Percentiles rank a stretch among this genome's conserved stretches.
Evolutionary conservation across 1,140 invertebrate species (phyloP).

Genomic region (Scaptomyza pallida): DNA sequence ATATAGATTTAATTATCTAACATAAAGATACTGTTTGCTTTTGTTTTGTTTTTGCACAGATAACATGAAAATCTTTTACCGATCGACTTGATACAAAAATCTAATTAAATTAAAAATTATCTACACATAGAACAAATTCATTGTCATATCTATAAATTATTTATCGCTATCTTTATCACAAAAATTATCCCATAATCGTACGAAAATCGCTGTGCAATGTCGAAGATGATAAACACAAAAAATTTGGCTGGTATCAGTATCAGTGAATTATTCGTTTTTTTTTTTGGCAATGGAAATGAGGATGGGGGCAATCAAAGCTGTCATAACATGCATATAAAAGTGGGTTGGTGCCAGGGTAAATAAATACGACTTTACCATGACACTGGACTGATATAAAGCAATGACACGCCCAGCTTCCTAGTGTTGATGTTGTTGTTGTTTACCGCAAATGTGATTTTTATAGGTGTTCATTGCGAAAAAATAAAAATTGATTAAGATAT

Average conservation of each 20-base stretch:
- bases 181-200: slow-evolving; percentile 25
- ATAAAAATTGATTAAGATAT: slow-evolving; percentile 63
- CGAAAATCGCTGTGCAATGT: slow-evolving; percentile 2
- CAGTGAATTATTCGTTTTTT: not conserved
- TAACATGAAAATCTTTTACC: slow-evolving; percentile 22
- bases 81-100: slow-evolving; percentile 16
- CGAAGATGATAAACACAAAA: slow-evolving; percentile 34
- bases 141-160: slow-evolving; percentile 7
- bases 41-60: slow-evolving; percentile 25
- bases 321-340: slow-evolving; percentile 34
- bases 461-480: slow-evolving; percentile 52
- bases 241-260: not conserved
- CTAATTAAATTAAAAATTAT: slow-evolving; percentile 31
- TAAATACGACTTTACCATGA: slow-evolving; percentile 44
- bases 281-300: not conserved
- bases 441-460: slow-evolving; percentile 53
- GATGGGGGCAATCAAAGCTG: slow-evolving; percentile 29
- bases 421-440: slow-evolving; percentile 30
- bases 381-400: slow-evolving; percentile 34
- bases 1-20: slow-evolving; percentile 27
- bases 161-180: slow-evolving; percentile 32
- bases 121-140: not conserved
- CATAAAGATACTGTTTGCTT: slow-evolving; percentile 43
- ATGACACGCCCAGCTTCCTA: slow-evolving; percentile 46
- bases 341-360: slow-evolving; percentile 26